Percentiles rank a stretch among this genome's conserved stretches.
phyloP scores from a whole-genome alignment of 92 coral and sea anemone species.

The Diadumene lineata region DNA sequence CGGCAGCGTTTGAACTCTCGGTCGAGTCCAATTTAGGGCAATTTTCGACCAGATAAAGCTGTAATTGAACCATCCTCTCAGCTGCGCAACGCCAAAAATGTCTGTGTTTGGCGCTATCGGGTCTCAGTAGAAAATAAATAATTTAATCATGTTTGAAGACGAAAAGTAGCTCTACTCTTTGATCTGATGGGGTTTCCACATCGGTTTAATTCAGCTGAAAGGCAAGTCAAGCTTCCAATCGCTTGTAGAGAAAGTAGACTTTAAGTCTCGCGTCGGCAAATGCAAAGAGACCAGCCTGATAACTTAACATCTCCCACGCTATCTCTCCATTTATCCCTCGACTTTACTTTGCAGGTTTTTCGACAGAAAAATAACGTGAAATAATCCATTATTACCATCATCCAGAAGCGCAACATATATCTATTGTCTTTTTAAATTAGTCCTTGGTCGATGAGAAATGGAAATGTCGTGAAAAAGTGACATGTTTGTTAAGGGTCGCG shows the following conservation, averaged over 20 bases:
- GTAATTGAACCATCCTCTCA: constrained; percentile 61
- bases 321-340: constrained; percentile 1
- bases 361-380: not conserved
- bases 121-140: constrained; percentile 49
- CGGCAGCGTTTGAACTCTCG: constrained; percentile 78
- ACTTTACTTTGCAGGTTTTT: not conserved
- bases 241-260: constrained; percentile 11
- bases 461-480: constrained; percentile 6
- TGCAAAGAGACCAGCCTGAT: constrained; percentile 4
- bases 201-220: constrained; percentile 20
- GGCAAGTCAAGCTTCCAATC: constrained; percentile 1
- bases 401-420: not conserved
- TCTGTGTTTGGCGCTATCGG: constrained; percentile 59
- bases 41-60: constrained; percentile 59
- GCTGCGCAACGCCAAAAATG: constrained; percentile 55
- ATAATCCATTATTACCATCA: not conserved
- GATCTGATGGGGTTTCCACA: constrained; percentile 30
- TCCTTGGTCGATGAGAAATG: not conserved
- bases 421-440: not conserved
- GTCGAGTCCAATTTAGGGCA: constrained; percentile 61
- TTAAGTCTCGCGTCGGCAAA: constrained; percentile 18
- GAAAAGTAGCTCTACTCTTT: constrained; percentile 15
- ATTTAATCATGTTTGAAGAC: constrained; percentile 24
- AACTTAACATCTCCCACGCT: constrained; percentile 19
- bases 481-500: not conserved